These are phyloP conservation scores for Trididemnum nubilum DNA, from an alignment of 23 tunicate species.

Conservation along the genomic window DNA sequence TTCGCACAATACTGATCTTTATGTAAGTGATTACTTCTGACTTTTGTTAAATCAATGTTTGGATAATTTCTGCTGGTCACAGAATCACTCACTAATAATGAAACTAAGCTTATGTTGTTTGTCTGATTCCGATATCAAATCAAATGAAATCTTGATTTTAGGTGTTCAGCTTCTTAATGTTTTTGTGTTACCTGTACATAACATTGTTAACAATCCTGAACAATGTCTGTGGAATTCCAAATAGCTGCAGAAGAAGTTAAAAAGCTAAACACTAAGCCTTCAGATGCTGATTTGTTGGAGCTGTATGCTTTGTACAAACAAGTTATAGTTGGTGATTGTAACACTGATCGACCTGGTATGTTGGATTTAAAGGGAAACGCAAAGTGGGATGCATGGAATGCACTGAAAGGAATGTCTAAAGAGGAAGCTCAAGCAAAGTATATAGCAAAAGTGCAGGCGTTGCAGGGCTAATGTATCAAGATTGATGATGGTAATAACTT, in stretches of 20 bases:
- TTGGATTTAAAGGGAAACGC: conserved; percentile 90
- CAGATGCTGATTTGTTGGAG: conserved; percentile 68
- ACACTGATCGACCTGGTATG: conserved; percentile 90
- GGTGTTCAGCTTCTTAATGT: no score
- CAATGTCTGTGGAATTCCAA: conserved; percentile 69
- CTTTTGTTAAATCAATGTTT: no score
- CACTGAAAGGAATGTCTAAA: conserved; percentile 59
- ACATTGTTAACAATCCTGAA: no score
- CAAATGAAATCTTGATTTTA: no score
- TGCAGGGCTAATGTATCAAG: conserved; percentile 37
- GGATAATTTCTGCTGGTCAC: no score
- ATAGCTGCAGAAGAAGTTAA: conserved; percentile 90
- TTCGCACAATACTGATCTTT: no score
- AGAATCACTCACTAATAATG: no score
- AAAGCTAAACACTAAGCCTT: conserved; percentile 43
- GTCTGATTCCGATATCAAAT: no score
- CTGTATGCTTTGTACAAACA: conserved; percentile 83
- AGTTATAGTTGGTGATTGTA: conserved; percentile 91
- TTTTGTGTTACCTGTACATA: no score
- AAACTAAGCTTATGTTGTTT: no score
- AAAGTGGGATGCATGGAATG: conserved; percentile 97
- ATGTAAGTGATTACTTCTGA: no score
- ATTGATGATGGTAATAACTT: no score
- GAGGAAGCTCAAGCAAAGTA: conserved; percentile 67
- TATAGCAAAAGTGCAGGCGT: conserved; percentile 51